Conservation (phyloP, 2,113 vertebrate species). For the Platichthys stellatus region DNA sequence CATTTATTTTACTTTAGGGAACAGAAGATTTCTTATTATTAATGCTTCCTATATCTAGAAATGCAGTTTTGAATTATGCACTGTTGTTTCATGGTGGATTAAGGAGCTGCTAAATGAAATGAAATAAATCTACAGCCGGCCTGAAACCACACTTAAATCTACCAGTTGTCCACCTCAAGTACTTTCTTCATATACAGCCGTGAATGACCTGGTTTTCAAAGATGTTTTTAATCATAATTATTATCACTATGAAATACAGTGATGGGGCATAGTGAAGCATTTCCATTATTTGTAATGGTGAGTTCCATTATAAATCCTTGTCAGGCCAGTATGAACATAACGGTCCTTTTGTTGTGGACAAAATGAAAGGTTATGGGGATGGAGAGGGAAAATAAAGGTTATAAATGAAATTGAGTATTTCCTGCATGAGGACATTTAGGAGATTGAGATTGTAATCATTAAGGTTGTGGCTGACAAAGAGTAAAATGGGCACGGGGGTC, state of each 20-base stretch:
- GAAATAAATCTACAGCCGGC: background rate
- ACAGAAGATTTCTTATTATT: too few relatives aligned
- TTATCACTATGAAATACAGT: constrained; percentile 34
- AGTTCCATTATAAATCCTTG: constrained; percentile 61
- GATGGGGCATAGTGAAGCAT: constrained; percentile 39
- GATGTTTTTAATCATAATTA: constrained; percentile 54
- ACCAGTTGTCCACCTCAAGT: background rate
- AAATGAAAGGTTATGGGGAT: constrained; percentile 62
- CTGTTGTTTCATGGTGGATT: background rate
- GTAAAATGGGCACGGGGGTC: constrained; percentile 36
- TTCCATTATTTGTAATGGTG: constrained; percentile 60
- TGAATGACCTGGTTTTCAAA: constrained; percentile 34
- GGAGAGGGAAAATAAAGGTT: constrained; percentile 68
- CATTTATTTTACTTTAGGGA: background rate
- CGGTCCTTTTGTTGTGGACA: constrained; percentile 64
- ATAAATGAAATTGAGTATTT: constrained; percentile 68
- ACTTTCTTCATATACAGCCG: background rate
- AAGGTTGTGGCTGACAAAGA: constrained; percentile 61
- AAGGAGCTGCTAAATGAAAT: background rate
- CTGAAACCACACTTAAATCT: constrained; percentile 16
- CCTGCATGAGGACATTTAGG: constrained; percentile 55
- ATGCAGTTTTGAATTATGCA: background rate
- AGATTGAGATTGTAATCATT: constrained; percentile 68
- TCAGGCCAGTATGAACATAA: constrained; percentile 50
- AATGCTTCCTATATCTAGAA: background rate